A percentile compares a stretch with the other conserved stretches of the same genome.
These are phyloP conservation scores for Heliocidaris tuberculata DNA, from an alignment of 35 echinoderm and acorn worm species.

Conservation along the genomic window DNA sequence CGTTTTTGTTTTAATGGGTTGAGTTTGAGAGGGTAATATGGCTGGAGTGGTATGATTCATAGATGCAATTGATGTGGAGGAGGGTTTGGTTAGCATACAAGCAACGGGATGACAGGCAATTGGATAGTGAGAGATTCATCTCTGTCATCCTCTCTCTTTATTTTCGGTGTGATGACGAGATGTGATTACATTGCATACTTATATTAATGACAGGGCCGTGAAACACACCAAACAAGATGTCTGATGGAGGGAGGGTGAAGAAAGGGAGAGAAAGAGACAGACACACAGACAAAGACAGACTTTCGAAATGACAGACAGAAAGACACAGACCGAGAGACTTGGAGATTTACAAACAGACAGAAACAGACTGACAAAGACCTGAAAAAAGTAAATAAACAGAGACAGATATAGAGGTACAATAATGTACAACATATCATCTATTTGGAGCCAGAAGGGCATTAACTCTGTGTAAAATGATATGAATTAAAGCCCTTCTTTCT, in stretches of 20 bases:
- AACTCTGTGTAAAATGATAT: no score
- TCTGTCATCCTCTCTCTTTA: not conserved
- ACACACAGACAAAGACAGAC: not conserved
- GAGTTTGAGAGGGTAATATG: slow-evolving; percentile 33
- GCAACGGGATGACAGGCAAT: not conserved
- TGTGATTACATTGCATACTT: not conserved
- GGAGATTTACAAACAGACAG: not conserved
- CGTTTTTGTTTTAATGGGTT: slow-evolving; percentile 38
- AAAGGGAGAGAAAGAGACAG: not conserved
- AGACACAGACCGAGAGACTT: not conserved
- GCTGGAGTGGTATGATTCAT: slow-evolving; percentile 52
- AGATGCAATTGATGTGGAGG: not conserved
- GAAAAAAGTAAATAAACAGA: not conserved
- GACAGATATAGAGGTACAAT: no score
- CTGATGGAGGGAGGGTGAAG: not conserved
- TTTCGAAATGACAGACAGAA: not conserved
- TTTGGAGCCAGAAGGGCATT: no score
- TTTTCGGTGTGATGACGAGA: not conserved
- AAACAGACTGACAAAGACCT: not conserved
- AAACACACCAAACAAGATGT: not conserved
- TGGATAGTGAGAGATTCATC: not conserved
- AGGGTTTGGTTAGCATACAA: not conserved
- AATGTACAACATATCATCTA: no score
- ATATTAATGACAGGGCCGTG: not conserved
- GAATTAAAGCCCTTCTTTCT: no score